A percentile compares a stretch with the other conserved stretches of the same genome.
Conservation (phyloP, 2,797 vertebrate species). For the Chromis chromis region DNA sequence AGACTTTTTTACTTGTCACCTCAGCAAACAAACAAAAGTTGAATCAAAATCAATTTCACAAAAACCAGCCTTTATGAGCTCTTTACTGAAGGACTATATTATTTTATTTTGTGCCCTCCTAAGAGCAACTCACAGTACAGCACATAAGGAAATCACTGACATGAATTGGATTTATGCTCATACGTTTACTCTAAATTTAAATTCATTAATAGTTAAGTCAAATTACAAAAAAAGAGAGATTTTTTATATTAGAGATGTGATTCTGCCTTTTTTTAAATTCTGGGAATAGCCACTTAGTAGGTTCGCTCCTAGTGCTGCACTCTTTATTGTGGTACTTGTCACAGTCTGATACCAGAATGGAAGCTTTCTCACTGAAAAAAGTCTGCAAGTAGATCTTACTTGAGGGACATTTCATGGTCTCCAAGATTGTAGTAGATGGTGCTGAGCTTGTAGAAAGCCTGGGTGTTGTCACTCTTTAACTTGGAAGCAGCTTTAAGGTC, state of each 20-base stretch:
- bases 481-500: conserved; percentile 96
- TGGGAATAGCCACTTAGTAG: not conserved
- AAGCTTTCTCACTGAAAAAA: not conserved
- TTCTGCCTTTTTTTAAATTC: not conserved
- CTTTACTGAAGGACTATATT: no score
- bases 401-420: conserved; percentile 96
- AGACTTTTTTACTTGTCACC: no score
- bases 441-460: conserved; percentile 97
- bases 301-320: no score
- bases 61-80: no score
- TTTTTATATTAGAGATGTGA: not conserved
- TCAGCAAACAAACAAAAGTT: no score
- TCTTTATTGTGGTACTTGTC: not conserved
- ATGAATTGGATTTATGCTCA: not conserved
- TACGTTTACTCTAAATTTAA: not conserved
- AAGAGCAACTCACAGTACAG: no score
- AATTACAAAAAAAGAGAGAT: not conserved
- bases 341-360: not conserved
- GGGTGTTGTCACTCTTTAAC: conserved; percentile 94
- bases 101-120: not conserved
- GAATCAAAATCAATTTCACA: no score
- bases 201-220: not conserved
- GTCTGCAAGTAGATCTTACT: conserved; percentile 80
- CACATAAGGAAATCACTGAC: no score
- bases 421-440: conserved; percentile 95